Base-by-base conservation (phyloP, 2,888 invertebrate genomes). In the Phyto melanocephala region DNA sequence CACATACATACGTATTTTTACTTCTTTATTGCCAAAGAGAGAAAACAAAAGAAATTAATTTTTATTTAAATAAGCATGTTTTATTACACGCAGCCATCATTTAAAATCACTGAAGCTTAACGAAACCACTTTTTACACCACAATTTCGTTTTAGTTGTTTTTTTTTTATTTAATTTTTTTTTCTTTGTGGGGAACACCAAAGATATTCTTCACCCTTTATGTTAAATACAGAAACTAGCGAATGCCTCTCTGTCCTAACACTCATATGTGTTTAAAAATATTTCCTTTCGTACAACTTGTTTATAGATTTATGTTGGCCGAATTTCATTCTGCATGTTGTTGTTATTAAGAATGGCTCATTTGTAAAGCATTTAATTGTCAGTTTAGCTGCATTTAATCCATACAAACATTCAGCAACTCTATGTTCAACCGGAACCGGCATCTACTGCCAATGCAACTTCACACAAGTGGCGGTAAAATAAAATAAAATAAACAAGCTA, bases 1-100 rank as follows among this genome's bases (percentile, higher is more conserved):
- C 6, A 28, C 3, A 28, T 5, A 47, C 3, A 17, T 5, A 37
- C 20, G 35, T 60, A 42, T 50, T 72, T 62, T 74, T 17, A 50
- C 17, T 42, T 22, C 45, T 13, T 24, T 28, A 24, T 40, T 40
- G 8, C 33, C 28, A 28, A 76, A 37, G 15, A 10, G 15, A 45
- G 70, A 65, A 54, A 28, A 78, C 70, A 78, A 79, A 79, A 75
- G 67, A 56, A 82, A 82, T 76, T 82, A 79, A 82, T 82, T 82
- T 82, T 71, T 82, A 79, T 82, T 79, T 82, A 82, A 82, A 82
- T 79, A 75, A 82, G 79, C 79, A 82, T 82, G 75, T 82, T 82
- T 79, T 79, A 79, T 82, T 82, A 76, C 82, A 82, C 82, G 82
- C 82, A 82, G 82, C 82, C 82, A 82, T 82, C 82, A 82, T 82